A percentile compares a stretch with the other conserved stretches of the same genome.
phyloP scores from a whole-genome alignment of 2,797 vertebrate species.

The Crypturellus tataupa region DNA sequence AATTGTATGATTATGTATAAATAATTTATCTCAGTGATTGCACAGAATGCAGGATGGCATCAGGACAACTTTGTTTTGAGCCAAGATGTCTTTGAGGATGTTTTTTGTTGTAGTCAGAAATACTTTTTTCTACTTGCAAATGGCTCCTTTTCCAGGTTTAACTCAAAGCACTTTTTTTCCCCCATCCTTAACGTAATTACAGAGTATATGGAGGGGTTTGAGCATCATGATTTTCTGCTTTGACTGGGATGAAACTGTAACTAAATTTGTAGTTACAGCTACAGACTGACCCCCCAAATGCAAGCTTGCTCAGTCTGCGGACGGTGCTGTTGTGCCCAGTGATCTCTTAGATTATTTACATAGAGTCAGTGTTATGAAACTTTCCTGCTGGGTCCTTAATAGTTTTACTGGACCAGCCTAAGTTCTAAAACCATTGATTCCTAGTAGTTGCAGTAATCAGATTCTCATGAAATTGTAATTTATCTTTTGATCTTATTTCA shows the following conservation, averaged over 20 bases:
- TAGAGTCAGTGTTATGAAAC: neutral
- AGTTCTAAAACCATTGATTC: neutral
- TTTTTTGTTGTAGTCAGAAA: neutral
- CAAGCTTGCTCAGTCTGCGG: neutral
- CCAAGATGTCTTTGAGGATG: neutral
- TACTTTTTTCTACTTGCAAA: neutral
- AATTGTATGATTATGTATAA: neutral
- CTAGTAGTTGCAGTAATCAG: neutral
- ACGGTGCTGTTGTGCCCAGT: neutral
- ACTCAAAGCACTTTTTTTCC: neutral
- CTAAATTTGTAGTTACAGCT: neutral
- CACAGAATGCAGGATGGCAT: no score
- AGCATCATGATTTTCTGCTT: neutral
- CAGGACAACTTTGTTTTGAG: no score
- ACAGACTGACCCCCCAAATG: neutral
- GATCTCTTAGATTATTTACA: neutral
- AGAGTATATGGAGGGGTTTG: neutral
- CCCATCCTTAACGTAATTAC: neutral
- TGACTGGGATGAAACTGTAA: neutral
- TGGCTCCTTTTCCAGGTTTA: neutral
- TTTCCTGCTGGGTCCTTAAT: neutral
- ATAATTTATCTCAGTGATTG: neutral
- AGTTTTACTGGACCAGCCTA: neutral
- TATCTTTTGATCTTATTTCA: neutral
- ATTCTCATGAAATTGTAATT: neutral